Evolutionary conservation across 2,113 vertebrate species (phyloP), one percentile per base, ranked within the genome.

Genomic region (Takifugu bimaculatus): DNA sequence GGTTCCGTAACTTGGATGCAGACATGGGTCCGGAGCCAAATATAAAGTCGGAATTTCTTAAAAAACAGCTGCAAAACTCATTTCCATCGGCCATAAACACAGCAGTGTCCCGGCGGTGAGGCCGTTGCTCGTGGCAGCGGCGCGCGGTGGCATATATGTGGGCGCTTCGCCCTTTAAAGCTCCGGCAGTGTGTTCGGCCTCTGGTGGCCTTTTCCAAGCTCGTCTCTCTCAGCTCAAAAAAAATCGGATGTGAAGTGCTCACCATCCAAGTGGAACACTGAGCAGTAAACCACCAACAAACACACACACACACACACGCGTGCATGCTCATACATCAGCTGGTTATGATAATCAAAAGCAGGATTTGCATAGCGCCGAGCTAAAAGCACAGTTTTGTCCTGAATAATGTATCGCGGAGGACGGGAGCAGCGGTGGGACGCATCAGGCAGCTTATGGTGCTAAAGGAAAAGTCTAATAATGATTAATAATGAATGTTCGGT

Each of bases 331-430:
- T 72, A 69, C 70, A 78, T 87, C 84, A 85, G 83, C 81, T 89
- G 85, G 85, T 86, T 84, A 89, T 84, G 77, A 79, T 86, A 84
- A 88, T 88, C 75, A 86, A 82, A 81, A 63, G 70, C 54, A n/a
- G 68, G 60, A 89, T 89, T 90, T 88, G 81, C 87, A 87, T 89
- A 85, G 78, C 85, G 78, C 6, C 53, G 61, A 78, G 80, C 79
- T 84, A 81, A 88, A 85, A 87, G 83, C 77, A 72, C 70, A 65
- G 77, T 87, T 87, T 85, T 81, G 67, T 84, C 54, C 68, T 88
- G 77, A 87, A 89, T 91, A 81, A 90, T 90, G 82, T 75, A 89
- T 86, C 26, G 78, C 35, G 13, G 68, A 78, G 76, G 82, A 78
- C 74, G 74, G 75, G 74, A 82, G 78, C 72, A 72, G 81, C 79